These are phyloP conservation scores for Chrysolina oricalcia DNA, from an alignment of 2,888 invertebrate species.

Conservation along the genomic window DNA sequence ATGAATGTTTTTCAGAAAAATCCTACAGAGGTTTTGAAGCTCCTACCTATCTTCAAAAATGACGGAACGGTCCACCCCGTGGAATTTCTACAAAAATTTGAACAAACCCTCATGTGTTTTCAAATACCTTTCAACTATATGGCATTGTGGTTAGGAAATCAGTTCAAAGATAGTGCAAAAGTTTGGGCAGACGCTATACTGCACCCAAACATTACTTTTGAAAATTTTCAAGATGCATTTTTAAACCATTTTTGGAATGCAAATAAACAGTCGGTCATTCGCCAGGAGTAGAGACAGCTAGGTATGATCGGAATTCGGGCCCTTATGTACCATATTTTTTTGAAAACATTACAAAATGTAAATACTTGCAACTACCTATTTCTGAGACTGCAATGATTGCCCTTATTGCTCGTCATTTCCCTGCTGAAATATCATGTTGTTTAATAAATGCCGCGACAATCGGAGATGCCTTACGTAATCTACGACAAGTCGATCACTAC, in stretches of 20 bases:
- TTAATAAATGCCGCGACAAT: background rate
- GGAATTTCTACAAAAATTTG: conserved; percentile 1
- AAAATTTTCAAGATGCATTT: background rate
- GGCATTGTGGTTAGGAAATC: background rate
- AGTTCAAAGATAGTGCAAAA: background rate
- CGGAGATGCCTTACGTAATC: background rate
- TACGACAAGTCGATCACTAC: background rate
- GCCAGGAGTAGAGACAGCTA: background rate
- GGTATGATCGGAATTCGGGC: background rate
- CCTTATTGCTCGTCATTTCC: background rate
- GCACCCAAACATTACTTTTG: background rate
- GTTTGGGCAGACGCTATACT: background rate
- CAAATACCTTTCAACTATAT: conserved; percentile 1
- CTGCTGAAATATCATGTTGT: background rate
- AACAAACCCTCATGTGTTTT: background rate
- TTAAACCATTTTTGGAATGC: conserved; percentile 8
- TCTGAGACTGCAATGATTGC: background rate
- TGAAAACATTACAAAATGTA: background rate
- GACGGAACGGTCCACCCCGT: background rate
- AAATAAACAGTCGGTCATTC: background rate
- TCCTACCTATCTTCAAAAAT: background rate
- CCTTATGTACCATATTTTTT: background rate
- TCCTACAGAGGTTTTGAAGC: background rate
- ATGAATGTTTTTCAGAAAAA: background rate
- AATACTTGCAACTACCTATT: background rate